Conservation (phyloP, 2,888 invertebrate genomes). For the Melanophora roralis region DNA sequence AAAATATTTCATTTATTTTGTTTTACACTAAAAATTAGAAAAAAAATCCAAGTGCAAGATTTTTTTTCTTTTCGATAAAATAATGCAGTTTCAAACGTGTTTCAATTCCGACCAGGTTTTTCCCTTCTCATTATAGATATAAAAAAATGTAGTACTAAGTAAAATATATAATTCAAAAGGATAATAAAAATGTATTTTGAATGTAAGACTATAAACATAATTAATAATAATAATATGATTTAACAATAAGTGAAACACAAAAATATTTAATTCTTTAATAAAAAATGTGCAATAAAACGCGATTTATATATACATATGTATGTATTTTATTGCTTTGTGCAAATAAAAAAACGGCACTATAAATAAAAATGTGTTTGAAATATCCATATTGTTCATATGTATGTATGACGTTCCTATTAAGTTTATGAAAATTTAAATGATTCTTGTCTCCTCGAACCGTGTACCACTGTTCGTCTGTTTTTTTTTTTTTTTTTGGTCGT, state of each 20-base stretch:
- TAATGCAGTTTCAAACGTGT: slow-evolving; percentile 74
- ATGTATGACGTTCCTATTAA: too few relatives aligned
- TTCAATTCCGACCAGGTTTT: slow-evolving; percentile 73
- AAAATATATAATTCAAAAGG: too few relatives aligned
- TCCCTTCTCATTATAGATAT: slow-evolving; percentile 7
- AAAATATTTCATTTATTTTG: neutral
- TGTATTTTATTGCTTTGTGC: too few relatives aligned
- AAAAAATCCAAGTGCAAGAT: too few relatives aligned
- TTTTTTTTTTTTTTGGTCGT: neutral
- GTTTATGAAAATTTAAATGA: too few relatives aligned
- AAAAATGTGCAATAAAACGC: slow-evolving; percentile 62
- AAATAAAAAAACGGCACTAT: neutral
- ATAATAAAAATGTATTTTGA: too few relatives aligned
- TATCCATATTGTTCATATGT: slow-evolving; percentile 25
- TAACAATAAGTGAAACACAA: slow-evolving; percentile 73
- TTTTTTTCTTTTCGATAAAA: neutral
- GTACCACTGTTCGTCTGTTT: neutral
- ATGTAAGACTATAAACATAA: too few relatives aligned
- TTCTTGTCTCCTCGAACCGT: too few relatives aligned
- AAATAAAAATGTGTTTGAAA: slow-evolving; percentile 53
- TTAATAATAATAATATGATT: slow-evolving; percentile 25
- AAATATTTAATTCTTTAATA: too few relatives aligned
- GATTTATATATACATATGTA: slow-evolving; percentile 26
- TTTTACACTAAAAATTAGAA: neutral
- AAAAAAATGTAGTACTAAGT: neutral